Evolutionary conservation across 2,888 invertebrate species (phyloP).

Genomic region (Machimus rusticus): DNA sequence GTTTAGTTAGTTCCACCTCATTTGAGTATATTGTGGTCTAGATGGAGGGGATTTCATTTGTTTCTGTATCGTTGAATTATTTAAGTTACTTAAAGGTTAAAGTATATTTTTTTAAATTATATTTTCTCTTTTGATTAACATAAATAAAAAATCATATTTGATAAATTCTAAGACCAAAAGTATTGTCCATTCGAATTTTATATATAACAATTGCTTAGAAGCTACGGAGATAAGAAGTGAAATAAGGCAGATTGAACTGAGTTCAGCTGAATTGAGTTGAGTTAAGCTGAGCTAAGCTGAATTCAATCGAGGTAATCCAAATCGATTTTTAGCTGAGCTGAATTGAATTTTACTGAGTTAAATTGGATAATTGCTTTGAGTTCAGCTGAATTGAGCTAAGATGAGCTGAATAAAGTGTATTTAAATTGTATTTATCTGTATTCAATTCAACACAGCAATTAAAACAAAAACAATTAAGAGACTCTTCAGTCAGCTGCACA

Average conservation of each 20-base stretch:
- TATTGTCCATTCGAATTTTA: neutral
- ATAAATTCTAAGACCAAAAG: neutral
- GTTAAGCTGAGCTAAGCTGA: too few relatives aligned
- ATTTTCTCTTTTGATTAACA: neutral
- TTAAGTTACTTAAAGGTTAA: neutral
- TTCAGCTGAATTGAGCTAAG: neutral
- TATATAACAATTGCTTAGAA: neutral
- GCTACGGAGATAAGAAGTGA: neutral
- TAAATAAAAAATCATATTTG: neutral
- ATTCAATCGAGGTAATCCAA: neutral
- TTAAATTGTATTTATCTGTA: too few relatives aligned
- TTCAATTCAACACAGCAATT: too few relatives aligned
- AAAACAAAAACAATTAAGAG: too few relatives aligned
- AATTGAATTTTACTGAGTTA: neutral
- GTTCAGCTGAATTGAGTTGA: too few relatives aligned
- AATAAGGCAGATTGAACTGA: neutral
- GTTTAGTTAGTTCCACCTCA: neutral
- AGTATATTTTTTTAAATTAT: neutral
- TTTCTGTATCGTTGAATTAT: neutral
- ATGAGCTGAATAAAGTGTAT: too few relatives aligned
- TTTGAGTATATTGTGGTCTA: neutral
- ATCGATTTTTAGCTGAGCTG: neutral
- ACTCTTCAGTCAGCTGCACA: too few relatives aligned
- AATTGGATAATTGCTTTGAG: neutral
- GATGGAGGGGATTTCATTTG: neutral